Evolutionary conservation across 2,797 vertebrate species (phyloP), one percentile per base, ranked within the genome.

Genomic region (Tangara arthus): DNA sequence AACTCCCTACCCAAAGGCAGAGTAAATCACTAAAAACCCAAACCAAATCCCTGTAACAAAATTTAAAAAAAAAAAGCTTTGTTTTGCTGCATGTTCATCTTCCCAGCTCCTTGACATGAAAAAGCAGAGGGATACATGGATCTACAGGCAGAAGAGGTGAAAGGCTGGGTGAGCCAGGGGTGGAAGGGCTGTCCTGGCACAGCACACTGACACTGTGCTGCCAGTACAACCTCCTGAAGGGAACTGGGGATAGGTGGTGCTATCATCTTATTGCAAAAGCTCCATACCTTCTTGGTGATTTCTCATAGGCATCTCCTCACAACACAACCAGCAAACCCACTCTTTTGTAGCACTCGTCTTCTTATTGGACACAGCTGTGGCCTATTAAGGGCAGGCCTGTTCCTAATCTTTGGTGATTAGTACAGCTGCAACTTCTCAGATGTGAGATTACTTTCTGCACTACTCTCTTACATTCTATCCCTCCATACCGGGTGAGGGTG

Each of bases 141-240:
- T 52, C 42, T 0, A 4, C 52, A 34, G 52, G 28, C 8, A 50
- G 63, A 9, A 66, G 64, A 55, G 11, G 46, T 20, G 46, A 34
- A 65, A 65, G 23, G 35, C 52, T 11, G 16, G 42, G 26, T 71
- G 41, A 64, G 41, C 53, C 28, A 12, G 12, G 42, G 64, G 19
- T 30, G 19, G 28, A 22, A n/a, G 63, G 11, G 14, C 35, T 84
- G 69, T 37, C 37, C 53, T 32, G 57, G 35, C 44, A 8, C 24
- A 68, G 19, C 46, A 22, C 14, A 4, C 12, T 1, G 1, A 57
- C 64, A 5, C 44, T 0, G 0, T 4, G 9, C 79, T 4, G 47
- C 41, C 72, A 47, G 1, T 22, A 15, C 53, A 9, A 15, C 53
- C 32, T 55, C 53, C 53, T 55, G 53, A n/a, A 55, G 32, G 20